A percentile compares a stretch with the other conserved stretches of the same genome.
Conservation (phyloP, 2,888 invertebrate genomes). For the Vanessa cardui region DNA sequence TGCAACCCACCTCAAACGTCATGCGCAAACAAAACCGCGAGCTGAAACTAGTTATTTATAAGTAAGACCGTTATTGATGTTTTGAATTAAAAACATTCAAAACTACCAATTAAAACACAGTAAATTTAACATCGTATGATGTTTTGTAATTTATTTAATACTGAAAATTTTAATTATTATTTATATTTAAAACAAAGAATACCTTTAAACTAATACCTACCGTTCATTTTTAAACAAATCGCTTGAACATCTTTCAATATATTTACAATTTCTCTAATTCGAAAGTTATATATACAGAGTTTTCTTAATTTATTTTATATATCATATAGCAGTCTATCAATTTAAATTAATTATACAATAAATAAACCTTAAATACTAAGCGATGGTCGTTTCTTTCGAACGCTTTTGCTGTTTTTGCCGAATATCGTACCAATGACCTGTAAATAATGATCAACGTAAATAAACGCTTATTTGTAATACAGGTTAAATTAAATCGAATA, state of each 20-base stretch:
- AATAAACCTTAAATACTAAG: constrained; percentile 85
- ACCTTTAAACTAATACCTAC: not conserved
- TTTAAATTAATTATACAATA: constrained; percentile 44
- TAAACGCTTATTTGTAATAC: not conserved
- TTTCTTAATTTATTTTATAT: constrained; percentile 27
- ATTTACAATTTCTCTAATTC: not conserved
- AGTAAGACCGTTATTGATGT: not conserved
- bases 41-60: no score
- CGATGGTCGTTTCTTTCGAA: constrained; percentile 89
- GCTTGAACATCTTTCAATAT: not conserved
- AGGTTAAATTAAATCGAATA: not conserved
- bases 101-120: not conserved
- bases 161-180: constrained; percentile 2
- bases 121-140: not conserved
- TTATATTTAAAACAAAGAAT: not conserved
- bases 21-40: no score
- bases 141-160: not conserved
- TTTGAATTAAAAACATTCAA: not conserved
- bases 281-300: constrained; percentile 10
- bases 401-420: constrained; percentile 89
- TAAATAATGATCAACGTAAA: constrained; percentile 43
- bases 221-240: not conserved
- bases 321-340: constrained; percentile 67
- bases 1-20: no score
- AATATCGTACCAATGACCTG: constrained; percentile 89